A percentile compares a stretch with the other conserved stretches of the same genome.
phyloP scores from a whole-genome alignment of 2,888 invertebrate species.

The Tenthredo amoena region DNA sequence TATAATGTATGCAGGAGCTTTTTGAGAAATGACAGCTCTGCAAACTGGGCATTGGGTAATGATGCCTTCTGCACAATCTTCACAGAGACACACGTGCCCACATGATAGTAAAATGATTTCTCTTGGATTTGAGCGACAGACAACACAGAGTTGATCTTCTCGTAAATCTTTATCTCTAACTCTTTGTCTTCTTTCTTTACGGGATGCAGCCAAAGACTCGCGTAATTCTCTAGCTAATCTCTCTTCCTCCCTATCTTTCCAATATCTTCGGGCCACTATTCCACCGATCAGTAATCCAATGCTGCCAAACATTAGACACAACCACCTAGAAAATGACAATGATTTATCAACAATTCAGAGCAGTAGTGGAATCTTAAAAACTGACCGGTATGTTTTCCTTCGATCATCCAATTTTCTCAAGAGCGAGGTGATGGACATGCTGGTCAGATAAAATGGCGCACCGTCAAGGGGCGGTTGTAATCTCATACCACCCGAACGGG shows the following conservation, averaged over 20 bases:
- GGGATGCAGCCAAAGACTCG: conserved; percentile 81
- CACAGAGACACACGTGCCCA: conserved; percentile 94
- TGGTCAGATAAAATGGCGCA: conserved; percentile 88
- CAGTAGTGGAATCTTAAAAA: background rate
- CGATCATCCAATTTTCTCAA: conserved; percentile 87
- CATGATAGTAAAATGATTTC: conserved; percentile 94
- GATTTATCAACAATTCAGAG: background rate
- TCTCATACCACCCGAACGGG: conserved; percentile 83
- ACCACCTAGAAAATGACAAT: conserved; percentile 73
- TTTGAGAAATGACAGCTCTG: conserved; percentile 84
- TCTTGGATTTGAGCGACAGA: conserved; percentile 91
- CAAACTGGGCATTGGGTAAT: conserved; percentile 89
- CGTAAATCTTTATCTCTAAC: conserved; percentile 83
- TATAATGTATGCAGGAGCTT: conserved; percentile 88
- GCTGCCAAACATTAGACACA: conserved; percentile 80
- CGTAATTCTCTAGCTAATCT: conserved; percentile 80
- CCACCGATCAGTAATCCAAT: conserved; percentile 80
- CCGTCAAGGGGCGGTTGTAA: conserved; percentile 88
- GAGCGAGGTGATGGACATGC: conserved; percentile 87
- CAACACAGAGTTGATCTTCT: conserved; percentile 88
- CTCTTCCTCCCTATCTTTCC: conserved; percentile 80
- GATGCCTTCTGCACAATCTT: conserved; percentile 89
- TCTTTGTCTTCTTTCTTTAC: conserved; percentile 84
- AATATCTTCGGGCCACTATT: conserved; percentile 79
- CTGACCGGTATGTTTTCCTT: conserved; percentile 85